Evolutionary conservation across 2,888 invertebrate species (phyloP), one percentile per base, ranked within the genome.

Genomic region (Drosophila birchii): DNA sequence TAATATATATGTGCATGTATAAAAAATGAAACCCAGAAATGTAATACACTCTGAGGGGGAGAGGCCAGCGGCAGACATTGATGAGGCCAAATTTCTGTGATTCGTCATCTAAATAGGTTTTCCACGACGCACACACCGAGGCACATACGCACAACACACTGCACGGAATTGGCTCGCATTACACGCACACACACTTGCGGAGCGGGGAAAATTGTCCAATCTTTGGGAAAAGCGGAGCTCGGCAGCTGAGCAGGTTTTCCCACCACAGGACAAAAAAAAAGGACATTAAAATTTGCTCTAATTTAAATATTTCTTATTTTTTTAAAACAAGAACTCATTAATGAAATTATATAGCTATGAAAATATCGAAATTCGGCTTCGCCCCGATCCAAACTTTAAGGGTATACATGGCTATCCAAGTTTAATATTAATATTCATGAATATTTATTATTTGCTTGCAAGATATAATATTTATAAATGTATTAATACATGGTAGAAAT

Each of bases 81-180:
- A 87, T 90, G 90, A 80, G 87, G 77, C 79, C 79, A 90, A 90
- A 90, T 89, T 88, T 85, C 87, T 79, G 88, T 76, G 80, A 89
- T 90, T 85, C 82, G 88, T 90, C 89, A 90, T 87, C 79, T 78
- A 85, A 86, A 86, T 86, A 86, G 89, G 86, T 85, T 89, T 89
- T 75, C 41, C 47, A 43, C 57, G 34, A 61, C 60, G 5, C 49
- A 49, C 56, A 53, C 47, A 62, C 60, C 18, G 53, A 47, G 32
- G 18, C 74, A 49, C 59, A 53, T 44, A 62, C 60, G 20, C 55
- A 47, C 54, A 55, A 47, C 59, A 56, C 54, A 57, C 54, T 76
- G 68, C 72, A 59, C 79, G 55, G 76, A 76, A 84, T 84, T 81
- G 88, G 86, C 60, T 55, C 61, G 47, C 78, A 86, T 88, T 84